Base-by-base conservation (phyloP, 2,888 invertebrate species). In the Dryomyza anilis region DNA sequence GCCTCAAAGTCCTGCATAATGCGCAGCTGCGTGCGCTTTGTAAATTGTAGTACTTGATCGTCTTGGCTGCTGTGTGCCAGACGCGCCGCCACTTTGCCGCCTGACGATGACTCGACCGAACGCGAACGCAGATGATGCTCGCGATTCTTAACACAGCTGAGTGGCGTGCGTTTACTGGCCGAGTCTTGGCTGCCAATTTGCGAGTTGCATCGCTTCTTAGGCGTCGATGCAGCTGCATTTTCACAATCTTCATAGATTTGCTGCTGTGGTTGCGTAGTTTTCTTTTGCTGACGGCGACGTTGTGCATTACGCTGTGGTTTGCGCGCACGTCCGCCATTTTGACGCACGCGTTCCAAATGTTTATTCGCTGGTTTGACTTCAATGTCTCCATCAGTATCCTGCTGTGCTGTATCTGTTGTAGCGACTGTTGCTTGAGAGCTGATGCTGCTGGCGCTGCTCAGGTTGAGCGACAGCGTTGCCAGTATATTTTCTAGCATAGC, bases 401-500 rank as follows among this genome's bases (percentile, higher is more conserved):
- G 25, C 45, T 1, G 29, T 43, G 36, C 57, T 30, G 12, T 33
- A 29, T 46, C 55, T 43, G 39, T 29, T 27, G 61, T 10, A 21
- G 29, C 7, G 21, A 8, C 33, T 14, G 19, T 10, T 1, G 57
- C 73, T 66, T 72, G 71, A 2, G 78, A 78, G 1, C 70, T 68
- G 55, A 77, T 65, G 69, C 79, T 78, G 57, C 75, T 79, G 23
- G 66, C 72, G 8, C 69, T 67, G 46, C 79, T 79, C 0, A 78
- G 64, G 70, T 81, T 76, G 0, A 81, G 68, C 0, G 80, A 77
- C 1, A 81, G 60, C 0, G 79, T 79, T 10, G 79, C 74, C 1
- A 81, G 68, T 23, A 81, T 74, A 7, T 72, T 74, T 48, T 81
- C 81, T n/a, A 81, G 71, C 76, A 81, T 77, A 65, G 76, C 71